Conservation (phyloP, 2,888 invertebrate genomes). For the Noctua fimbriata region DNA sequence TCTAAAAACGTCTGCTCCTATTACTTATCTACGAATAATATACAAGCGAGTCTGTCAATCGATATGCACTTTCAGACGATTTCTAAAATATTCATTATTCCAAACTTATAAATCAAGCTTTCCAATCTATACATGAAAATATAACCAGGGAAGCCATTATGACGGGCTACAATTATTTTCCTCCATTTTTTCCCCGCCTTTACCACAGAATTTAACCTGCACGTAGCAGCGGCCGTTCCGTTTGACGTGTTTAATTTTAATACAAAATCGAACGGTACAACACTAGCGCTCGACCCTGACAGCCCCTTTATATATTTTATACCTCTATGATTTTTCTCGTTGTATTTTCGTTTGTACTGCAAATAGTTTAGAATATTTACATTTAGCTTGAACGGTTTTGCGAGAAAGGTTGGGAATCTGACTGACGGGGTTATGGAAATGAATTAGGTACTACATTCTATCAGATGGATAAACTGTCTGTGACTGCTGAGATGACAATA, state of each 20-base stretch:
- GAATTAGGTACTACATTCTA: too few relatives aligned
- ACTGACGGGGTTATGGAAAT: too few relatives aligned
- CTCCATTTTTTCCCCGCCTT: conserved; percentile 9
- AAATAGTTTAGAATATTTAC: background rate
- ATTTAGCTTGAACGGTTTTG: background rate
- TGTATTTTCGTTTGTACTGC: background rate
- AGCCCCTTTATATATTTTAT: background rate
- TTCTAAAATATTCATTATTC: conserved; percentile 1
- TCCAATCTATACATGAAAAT: conserved; percentile 7
- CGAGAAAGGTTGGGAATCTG: background rate
- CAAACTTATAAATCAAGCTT: background rate
- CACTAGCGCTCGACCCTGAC: conserved; percentile 12
- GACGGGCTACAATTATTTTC: conserved; percentile 17
- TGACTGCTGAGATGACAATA: too few relatives aligned
- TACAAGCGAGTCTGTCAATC: background rate
- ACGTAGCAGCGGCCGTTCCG: conserved; percentile 16
- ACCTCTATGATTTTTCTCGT: background rate
- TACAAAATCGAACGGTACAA: conserved; percentile 38
- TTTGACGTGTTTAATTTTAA: conserved; percentile 43
- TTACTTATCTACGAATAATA: background rate
- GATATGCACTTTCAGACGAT: background rate
- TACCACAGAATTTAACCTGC: conserved; percentile 29
- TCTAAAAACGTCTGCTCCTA: too few relatives aligned
- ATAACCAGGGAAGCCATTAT: background rate
- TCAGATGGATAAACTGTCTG: too few relatives aligned